Base-by-base conservation (phyloP, 2,888 invertebrate genomes). In the Drosophila stalkeri region DNA sequence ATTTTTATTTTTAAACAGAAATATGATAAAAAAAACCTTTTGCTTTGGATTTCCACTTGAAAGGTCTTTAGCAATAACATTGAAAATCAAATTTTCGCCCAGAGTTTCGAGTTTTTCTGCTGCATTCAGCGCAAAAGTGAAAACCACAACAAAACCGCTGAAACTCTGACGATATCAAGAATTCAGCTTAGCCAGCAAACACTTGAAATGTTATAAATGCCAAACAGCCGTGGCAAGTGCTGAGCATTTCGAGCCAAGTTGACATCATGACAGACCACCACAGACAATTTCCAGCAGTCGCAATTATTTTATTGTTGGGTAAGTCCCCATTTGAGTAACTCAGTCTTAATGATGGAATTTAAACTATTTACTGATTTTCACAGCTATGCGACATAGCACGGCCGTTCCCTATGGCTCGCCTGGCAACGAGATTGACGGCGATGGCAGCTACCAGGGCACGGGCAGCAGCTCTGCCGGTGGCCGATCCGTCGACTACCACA, bases 401-500 rank as follows among this genome's bases (percentile, higher is more conserved):
- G 70, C 73, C 14, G 12, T 80, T 59, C 86, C 86, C 2, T 89
- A 52, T 55, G 23, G 72, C 20, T 23, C 66, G n/a, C 33, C 64
- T 2, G 73, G 67, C 31, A 91, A 87, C 52, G 89, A 87, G 35
- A 88, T 86, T 44, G 90, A 91, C 62, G 54, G 43, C 39, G 89
- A 90, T 44, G 65, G 65, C 18, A 77, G 63, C 52, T 67, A 64
- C 12, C 67, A 77, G 43, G 76, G 68, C 47, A 9, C 35, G 0
- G 67, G 62, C 9, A 59, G 23, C 3, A 64, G 67, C n/a, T 67
- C 59, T 43, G 43, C n/a, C 35, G 57, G 23, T 31, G 57, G 60
- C 0, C 51, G 80, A 35, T 37, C 68, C 37, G 72, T 92, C 49
- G 92, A 92, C 49, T 92, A 92, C 64, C 91, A 92, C 64, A 86